phyloP scores from a whole-genome alignment of 1,140 invertebrate genomes.

The Hypsibius dujardini region DNA sequence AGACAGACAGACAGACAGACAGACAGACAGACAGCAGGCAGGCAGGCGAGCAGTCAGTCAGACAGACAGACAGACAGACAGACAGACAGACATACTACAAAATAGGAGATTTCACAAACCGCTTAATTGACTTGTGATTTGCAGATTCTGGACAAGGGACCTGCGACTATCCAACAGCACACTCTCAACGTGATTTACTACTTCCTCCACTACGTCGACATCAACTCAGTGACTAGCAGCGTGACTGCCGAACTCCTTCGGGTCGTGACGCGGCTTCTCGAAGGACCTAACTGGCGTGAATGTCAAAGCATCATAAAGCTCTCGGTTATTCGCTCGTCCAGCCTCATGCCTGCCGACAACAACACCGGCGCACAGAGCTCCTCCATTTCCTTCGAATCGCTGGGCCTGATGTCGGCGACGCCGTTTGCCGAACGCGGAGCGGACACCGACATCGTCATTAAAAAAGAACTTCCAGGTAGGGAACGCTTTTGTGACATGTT shows the following conservation, averaged over 20 bases:
- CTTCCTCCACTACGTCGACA: conserved; percentile 85
- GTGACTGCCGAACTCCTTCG: conserved; percentile 77
- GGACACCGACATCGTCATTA: conserved; percentile 51
- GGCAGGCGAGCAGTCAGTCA: too few relatives aligned
- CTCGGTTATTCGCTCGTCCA: conserved; percentile 79
- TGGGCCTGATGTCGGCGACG: conserved; percentile 32
- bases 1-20: background rate
- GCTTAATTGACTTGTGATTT: conserved; percentile 21
- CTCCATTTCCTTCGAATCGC: conserved; percentile 9
- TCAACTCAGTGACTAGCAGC: conserved; percentile 49
- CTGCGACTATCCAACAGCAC: conserved; percentile 57
- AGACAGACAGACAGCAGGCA: too few relatives aligned
- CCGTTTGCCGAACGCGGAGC: conserved; percentile 57
- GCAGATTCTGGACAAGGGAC: conserved; percentile 55
- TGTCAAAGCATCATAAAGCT: conserved; percentile 87
- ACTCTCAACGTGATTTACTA: conserved; percentile 87
- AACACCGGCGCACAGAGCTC: conserved; percentile 5
- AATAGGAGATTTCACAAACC: background rate
- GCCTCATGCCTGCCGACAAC: conserved; percentile 27
- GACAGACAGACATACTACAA: background rate
- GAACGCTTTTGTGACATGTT: conserved; percentile 18
- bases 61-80: conserved; percentile 16
- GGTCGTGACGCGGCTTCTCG: conserved; percentile 82
- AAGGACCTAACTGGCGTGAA: conserved; percentile 85
- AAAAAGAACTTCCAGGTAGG: conserved; percentile 55